These are phyloP conservation scores for Triplophysa bombifrons DNA, from an alignment of 2,797 vertebrate genomes.

Conservation along the genomic window DNA sequence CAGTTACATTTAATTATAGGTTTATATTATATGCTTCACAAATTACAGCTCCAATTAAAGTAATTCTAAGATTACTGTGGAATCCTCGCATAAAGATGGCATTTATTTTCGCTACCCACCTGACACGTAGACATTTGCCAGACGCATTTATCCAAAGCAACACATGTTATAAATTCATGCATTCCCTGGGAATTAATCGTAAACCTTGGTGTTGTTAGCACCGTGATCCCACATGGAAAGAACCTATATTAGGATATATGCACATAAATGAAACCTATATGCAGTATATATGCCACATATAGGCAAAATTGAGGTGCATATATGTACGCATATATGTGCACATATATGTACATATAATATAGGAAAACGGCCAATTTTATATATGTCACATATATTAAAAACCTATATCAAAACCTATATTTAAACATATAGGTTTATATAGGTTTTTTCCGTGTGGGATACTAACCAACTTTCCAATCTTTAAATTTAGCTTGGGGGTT, in stretches of 20 bases:
- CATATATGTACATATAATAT: too few relatives aligned
- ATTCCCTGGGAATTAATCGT: neutral
- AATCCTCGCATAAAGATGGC: neutral
- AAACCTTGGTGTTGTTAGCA: neutral
- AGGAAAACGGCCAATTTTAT: too few relatives aligned
- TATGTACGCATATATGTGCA: too few relatives aligned
- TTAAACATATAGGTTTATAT: too few relatives aligned
- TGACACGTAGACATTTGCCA: neutral
- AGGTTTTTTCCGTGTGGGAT: too few relatives aligned
- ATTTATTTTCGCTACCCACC: neutral
- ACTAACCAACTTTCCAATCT: neutral
- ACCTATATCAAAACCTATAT: too few relatives aligned
- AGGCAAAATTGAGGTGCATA: too few relatives aligned
- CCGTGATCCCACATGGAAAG: too few relatives aligned
- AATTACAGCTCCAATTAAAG: slow-evolving; percentile 10
- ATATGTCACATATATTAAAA: too few relatives aligned
- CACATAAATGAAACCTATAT: too few relatives aligned
- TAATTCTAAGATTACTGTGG: neutral
- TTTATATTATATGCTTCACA: neutral
- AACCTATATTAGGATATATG: too few relatives aligned
- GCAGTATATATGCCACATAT: too few relatives aligned
- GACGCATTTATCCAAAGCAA: neutral
- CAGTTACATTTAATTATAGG: slow-evolving; percentile 7
- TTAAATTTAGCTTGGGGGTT: neutral
- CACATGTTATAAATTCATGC: neutral